Percentiles rank a stretch among this genome's conserved stretches.
phyloP scores from a whole-genome alignment of 2,888 invertebrate genomes.

The Cheilosia scutellata region DNA sequence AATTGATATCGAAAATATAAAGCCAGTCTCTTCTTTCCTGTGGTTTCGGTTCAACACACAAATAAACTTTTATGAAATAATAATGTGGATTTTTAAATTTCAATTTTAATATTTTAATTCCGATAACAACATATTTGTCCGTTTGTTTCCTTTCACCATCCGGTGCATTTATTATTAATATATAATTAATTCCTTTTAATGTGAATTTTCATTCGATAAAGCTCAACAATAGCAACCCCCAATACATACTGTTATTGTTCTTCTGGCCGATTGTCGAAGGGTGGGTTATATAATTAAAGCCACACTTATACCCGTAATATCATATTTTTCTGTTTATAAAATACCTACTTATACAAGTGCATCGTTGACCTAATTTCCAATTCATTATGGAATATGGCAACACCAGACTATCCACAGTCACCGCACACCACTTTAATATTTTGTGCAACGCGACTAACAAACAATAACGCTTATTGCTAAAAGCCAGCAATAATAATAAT shows the following conservation, averaged over 20 bases:
- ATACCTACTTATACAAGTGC: conserved; percentile 37
- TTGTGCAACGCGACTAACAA: conserved; percentile 27
- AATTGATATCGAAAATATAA: not conserved
- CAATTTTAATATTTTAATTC: conserved; percentile 37
- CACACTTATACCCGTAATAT: conserved; percentile 21
- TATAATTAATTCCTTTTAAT: conserved; percentile 54
- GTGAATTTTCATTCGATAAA: conserved; percentile 24
- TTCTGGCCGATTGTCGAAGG: not conserved
- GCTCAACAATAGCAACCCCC: conserved; percentile 35
- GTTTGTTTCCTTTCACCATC: conserved; percentile 17
- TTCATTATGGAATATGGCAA: conserved; percentile 49
- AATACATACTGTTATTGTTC: conserved; percentile 2
- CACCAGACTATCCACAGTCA: conserved; percentile 19
- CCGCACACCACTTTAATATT: conserved; percentile 16
- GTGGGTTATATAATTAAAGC: conserved; percentile 55
- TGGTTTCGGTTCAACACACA: not conserved
- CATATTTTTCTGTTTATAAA: conserved; percentile 58
- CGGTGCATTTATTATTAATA: conserved; percentile 47
- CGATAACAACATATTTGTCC: conserved; percentile 28
- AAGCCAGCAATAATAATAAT: conserved; percentile 60
- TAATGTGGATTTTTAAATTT: not conserved
- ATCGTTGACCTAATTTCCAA: conserved; percentile 67
- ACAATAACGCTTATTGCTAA: conserved; percentile 68
- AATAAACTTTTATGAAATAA: not conserved
- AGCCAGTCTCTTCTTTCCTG: too few relatives aligned